Evolutionary conservation across 2,888 invertebrate species (phyloP).

Genomic region (Schizotus pectinicornis): DNA sequence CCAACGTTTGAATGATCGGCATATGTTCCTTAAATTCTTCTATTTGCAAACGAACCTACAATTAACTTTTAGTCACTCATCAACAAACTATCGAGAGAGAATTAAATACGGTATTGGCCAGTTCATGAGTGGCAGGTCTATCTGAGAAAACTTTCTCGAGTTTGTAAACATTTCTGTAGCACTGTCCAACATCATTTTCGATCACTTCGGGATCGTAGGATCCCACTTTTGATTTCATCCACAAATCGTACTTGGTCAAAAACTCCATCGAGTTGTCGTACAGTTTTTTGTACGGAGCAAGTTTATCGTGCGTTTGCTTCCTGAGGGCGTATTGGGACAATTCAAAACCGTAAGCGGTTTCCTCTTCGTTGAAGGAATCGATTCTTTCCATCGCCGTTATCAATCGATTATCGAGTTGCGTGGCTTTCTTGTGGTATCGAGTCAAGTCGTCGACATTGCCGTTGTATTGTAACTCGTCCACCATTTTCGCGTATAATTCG

Average conservation of each 20-base stretch:
- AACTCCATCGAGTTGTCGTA: constrained; percentile 91
- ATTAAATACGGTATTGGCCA: constrained; percentile 72
- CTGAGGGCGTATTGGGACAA: constrained; percentile 86
- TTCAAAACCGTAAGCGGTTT: constrained; percentile 86
- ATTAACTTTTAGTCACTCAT: constrained; percentile 4
- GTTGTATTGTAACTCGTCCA: constrained; percentile 85
- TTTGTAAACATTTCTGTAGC: constrained; percentile 81
- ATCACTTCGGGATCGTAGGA: constrained; percentile 88
- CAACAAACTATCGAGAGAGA: too few relatives aligned
- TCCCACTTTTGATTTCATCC: constrained; percentile 87
- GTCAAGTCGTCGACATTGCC: constrained; percentile 84
- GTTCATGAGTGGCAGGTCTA: constrained; percentile 72
- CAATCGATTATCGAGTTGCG: constrained; percentile 77
- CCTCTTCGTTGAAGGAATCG: constrained; percentile 91
- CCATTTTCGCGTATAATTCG: constrained; percentile 77
- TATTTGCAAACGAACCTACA: constrained; percentile 68
- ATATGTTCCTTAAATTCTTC: constrained; percentile 87
- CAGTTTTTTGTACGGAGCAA: constrained; percentile 84
- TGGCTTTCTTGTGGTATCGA: constrained; percentile 82
- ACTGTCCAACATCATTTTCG: constrained; percentile 75
- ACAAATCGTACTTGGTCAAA: constrained; percentile 77
- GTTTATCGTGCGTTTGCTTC: constrained; percentile 76
- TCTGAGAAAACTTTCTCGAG: constrained; percentile 86
- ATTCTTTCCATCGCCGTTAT: constrained; percentile 78
- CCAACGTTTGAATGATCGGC: constrained; percentile 91